Evolutionary conservation across 2,797 vertebrate genomes (phyloP), one percentile per base, ranked within the genome.

Genomic region (Pseudomugil gertrudae): DNA sequence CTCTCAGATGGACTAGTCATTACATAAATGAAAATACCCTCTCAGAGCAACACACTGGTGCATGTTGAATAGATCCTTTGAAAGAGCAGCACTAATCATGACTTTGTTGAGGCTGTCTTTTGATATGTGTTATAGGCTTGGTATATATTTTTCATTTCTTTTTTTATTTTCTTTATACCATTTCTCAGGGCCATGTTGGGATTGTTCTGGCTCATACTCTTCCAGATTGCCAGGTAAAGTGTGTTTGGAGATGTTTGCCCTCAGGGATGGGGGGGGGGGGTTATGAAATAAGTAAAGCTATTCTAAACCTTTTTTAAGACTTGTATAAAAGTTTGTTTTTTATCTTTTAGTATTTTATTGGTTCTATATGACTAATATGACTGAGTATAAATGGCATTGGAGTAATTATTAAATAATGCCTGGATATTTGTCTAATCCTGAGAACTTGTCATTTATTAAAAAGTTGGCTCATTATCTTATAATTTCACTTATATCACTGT

Each of bases 121-220:
- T 61, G 53, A 52, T 58, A 23, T 63, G 58, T 72, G 64, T 74
- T 64, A 72, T 57, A 83, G 60, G 57, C 13, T 24, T 69, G 66
- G 54, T 68, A 69, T 43, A n/a, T 88, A 85, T 74, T 88, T 86
- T 76, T 57, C 0, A 57, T 66, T 63, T 33, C n/a, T 79, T 66
- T 15, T 57, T 43, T 55, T 9, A 70, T 57, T 58, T 24, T 79
- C 26, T 36, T 56, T 33, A n/a, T 64, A 68, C 76, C 61, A 74
- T 92, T 78, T 83, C 29, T 43, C 90, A 99, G 98, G 98, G 98
- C 30, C 98, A 99, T 9, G 94, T 99, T 53, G 97, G 98, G 77
- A 98, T 99, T 81, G 95, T 95, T 83, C 93, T 99, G 78, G 97
- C 96, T 70, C 90, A 99, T 75, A 79, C 92, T 27, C 86, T 99